Percentiles rank a stretch among this genome's conserved stretches.
Conservation (phyloP, 2,797 vertebrate genomes). For the Lepilemur ruficaudatus region DNA sequence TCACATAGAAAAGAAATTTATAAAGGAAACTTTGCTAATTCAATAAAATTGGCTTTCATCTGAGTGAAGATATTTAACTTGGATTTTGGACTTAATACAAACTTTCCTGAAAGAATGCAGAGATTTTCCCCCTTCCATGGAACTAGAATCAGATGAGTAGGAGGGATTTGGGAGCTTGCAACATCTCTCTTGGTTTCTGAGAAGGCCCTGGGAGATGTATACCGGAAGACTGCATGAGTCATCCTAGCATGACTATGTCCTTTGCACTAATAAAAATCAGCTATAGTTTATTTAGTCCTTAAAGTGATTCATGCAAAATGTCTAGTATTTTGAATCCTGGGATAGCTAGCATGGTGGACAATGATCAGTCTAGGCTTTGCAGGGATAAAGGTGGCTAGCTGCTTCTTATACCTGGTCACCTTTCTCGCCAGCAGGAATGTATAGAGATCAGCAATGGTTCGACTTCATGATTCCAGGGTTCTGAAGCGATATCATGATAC, state of each 20-base stretch:
- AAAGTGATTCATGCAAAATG: slow-evolving; percentile 24
- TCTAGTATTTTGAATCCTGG: not conserved
- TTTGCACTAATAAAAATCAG: slow-evolving; percentile 46
- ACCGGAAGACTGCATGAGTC: slow-evolving; percentile 48
- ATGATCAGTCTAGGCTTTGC: not conserved
- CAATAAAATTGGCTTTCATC: not conserved
- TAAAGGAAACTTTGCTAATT: not conserved
- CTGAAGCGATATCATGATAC: not conserved
- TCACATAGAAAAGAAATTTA: not conserved
- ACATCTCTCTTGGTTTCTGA: slow-evolving; percentile 61
- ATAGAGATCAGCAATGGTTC: not conserved
- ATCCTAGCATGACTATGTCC: slow-evolving; percentile 13
- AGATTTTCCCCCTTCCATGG: slow-evolving; percentile 1
- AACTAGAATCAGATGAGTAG: slow-evolving; percentile 42
- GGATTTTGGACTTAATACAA: slow-evolving; percentile 44
- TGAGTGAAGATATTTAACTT: not conserved
- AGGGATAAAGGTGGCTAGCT: not conserved
- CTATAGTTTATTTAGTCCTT: slow-evolving; percentile 28
- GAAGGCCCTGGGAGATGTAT: slow-evolving; percentile 19
- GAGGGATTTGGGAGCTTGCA: slow-evolving; percentile 49
- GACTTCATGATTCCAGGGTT: not conserved
- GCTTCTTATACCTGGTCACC: not conserved
- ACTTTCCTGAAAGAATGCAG: slow-evolving; percentile 24
- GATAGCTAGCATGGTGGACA: not conserved
- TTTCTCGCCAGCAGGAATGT: not conserved